A percentile compares a stretch with the other conserved stretches of the same genome.
These are phyloP conservation scores for Momotus momota DNA, from an alignment of 2,797 vertebrate species.

Conservation along the genomic window DNA sequence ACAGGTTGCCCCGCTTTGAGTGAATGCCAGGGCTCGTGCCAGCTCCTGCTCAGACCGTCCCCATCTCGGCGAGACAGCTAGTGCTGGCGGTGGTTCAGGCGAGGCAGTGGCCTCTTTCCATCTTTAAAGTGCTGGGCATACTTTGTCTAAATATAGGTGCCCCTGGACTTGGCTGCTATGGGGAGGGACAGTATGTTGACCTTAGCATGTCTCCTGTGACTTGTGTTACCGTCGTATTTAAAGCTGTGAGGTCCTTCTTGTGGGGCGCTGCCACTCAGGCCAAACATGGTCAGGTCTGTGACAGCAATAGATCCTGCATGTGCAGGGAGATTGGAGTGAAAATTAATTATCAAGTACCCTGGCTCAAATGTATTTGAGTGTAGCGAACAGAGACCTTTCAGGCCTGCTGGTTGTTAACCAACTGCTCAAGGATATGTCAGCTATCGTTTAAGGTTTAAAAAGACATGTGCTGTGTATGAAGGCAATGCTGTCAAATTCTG, in stretches of 20 bases:
- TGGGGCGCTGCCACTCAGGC: not conserved
- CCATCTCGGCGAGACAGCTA: not conserved
- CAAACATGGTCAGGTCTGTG: constrained; percentile 48
- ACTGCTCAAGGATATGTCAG: not conserved
- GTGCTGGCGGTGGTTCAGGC: not conserved
- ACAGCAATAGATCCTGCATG: not conserved
- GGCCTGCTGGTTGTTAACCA: not conserved
- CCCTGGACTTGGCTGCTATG: constrained; percentile 81
- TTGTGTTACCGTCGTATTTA: constrained; percentile 76
- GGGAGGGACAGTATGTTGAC: constrained; percentile 77
- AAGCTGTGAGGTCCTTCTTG: not conserved
- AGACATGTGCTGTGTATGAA: not conserved
- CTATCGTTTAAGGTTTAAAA: not conserved
- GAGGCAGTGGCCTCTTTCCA: constrained; percentile 20
- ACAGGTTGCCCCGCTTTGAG: not conserved
- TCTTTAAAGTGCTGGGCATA: constrained; percentile 55
- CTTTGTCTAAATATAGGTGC: constrained; percentile 78
- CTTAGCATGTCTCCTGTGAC: constrained; percentile 70
- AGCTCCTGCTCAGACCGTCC: not conserved
- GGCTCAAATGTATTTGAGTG: fast-evolving
- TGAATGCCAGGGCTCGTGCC: fast-evolving
- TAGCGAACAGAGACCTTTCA: not conserved
- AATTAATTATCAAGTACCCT: not conserved
- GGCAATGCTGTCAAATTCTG: not conserved
- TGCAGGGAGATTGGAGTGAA: not conserved